Evolutionary conservation across 2,113 vertebrate genomes (phyloP).

Genomic region (Otis tarda): DNA sequence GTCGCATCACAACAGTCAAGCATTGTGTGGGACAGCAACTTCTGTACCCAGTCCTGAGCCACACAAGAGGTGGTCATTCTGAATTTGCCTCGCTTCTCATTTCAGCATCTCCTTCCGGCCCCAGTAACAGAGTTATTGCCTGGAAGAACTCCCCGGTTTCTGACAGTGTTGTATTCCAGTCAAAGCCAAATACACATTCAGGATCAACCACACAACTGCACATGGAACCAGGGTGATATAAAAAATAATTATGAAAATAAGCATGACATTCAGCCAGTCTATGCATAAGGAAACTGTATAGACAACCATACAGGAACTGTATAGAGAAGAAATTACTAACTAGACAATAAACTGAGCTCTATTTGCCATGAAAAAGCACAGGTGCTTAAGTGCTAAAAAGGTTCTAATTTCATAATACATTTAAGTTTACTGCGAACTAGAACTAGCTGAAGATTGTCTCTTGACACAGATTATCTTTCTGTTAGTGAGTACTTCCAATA

Average conservation of each 20-base stretch:
- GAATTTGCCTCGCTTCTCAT: not conserved
- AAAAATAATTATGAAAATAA: not conserved
- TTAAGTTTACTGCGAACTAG: not conserved
- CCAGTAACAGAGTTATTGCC: not conserved
- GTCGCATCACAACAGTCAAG: not conserved
- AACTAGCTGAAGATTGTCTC: not conserved
- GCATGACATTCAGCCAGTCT: not conserved
- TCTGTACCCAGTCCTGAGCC: not conserved
- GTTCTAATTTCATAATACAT: not conserved
- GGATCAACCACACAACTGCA: not conserved
- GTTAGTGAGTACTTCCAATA: not conserved
- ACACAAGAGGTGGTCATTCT: not conserved
- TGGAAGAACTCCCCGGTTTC: not conserved
- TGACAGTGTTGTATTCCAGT: not conserved
- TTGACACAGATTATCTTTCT: not conserved
- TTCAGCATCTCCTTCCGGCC: not conserved
- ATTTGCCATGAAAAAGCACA: not conserved
- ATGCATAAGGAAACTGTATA: not conserved
- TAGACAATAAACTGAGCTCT: not conserved
- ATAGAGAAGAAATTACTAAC: not conserved
- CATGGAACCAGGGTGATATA: not conserved
- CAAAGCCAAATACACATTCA: not conserved
- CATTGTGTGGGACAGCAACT: not conserved
- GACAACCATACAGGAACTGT: too few species aligned
- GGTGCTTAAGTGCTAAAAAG: not conserved